Base-by-base conservation (phyloP, 2,888 invertebrate genomes). In the Philhelius pedissequus region DNA sequence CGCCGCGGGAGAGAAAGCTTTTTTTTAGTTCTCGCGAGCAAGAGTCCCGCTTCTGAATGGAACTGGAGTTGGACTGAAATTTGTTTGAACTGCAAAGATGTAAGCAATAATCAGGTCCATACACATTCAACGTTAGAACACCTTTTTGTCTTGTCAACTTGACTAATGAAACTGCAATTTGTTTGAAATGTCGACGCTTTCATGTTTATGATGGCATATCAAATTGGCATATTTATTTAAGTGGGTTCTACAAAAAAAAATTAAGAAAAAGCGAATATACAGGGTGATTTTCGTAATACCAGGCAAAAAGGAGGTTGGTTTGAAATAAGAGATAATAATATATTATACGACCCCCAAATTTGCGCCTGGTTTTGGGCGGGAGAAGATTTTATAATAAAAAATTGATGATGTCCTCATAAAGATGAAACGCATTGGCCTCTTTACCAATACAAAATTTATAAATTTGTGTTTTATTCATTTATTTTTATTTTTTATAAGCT, bases 151-250 rank as follows among this genome's bases (percentile, higher is more conserved):
- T 27, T 62, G 64, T 48, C 60, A 38, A 22, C 25, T 60, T 40
- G 40, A 40, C 48, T 64, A 68, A 68, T 38, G 62, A 64, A 30
- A 27, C 80, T 60, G 66, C 32, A 35, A 68, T 69, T 69, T 69
- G 43, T 81, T 40, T 70, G n/a, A 43, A 48, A 35, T 81, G 58
- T 70, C 70, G 66, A 58, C 35, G 20, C 27, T 22, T 32, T 40
- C 43, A 58, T 66, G 56, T 75, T 70, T 70, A 64, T 58, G 76
- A 60, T 35, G 58, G 64, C 70, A 75, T 40, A 75, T 70, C 48
- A 58, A 74, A 71, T 70, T 64, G 64, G 38, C 56, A 43, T 40
- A 70, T 64, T 56, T 69, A 45, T 48, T 54, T 52, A 35, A 64
- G 58, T 74, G 73, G 43, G 52, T 32, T n/a, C 32, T 32, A n/a